Evolutionary conservation across 1,140 invertebrate genomes (phyloP), one percentile per base, ranked within the genome.

Genomic region (Caerostris extrusa): DNA sequence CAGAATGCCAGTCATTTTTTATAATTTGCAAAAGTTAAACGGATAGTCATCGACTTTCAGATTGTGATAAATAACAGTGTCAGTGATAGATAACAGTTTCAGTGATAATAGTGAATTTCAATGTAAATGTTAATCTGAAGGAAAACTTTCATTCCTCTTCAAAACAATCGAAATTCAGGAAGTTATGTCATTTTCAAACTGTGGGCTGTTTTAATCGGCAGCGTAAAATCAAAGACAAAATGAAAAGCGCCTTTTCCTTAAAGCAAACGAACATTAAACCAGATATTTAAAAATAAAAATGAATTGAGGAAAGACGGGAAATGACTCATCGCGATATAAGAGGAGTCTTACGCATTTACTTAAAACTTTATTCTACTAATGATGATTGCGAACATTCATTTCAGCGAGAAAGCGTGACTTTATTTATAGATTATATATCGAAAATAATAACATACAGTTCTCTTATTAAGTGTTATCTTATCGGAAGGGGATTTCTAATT

Each of bases 381-480:
- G 85, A 87, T 87, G 34, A 61, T 60, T 10, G 60, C 50, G 1
- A 53, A 64, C 85, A 17, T 7, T 53, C 57, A 50, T 87, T 64
- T 10, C 4, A 87, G 58, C 34, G 60, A 60, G 85, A 64, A 34
- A 61, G 58, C 64, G 64, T 89, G 53, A 69, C 87, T 89, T 89
- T 89, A 69, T 89, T 89, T 89, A 69, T 89, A 69, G 61, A 69
- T 55, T 34, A 56, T 34, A 55, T 50, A 69, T 69, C 50, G 10
- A 50, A 56, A 57, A 69, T 69, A 69, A 64, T 53, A 71, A 64
- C 50, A 56, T 57, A 64, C 55, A 17, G 87, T 89, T 56, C 19
- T 5, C 7, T 10, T 53, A 7, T 7, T 89, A 89, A 89, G 64
- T 69, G 64, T 34, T 89, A 60, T 81, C 90, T 82, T n/a, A 34